Percentiles rank a stretch among this genome's conserved stretches.
phyloP scores from a whole-genome alignment of 1,140 invertebrate species.

The Sitobion miscanthi region DNA sequence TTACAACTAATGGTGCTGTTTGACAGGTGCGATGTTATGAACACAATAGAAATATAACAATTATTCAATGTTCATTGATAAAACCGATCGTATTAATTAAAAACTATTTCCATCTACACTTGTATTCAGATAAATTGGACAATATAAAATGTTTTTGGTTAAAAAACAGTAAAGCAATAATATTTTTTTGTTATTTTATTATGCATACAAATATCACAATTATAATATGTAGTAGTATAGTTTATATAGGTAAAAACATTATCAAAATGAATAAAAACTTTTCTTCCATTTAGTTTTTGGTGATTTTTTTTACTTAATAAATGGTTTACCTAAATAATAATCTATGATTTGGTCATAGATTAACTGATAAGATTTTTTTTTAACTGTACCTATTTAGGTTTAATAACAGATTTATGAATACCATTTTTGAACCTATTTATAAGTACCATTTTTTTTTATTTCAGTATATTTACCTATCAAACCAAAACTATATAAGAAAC shows the following conservation, averaged over 20 bases:
- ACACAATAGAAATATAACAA: constrained; percentile 42
- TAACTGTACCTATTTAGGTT: no score
- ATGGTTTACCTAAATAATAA: neutral
- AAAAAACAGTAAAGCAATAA: neutral
- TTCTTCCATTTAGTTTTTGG: neutral
- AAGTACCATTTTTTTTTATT: no score
- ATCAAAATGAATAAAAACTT: neutral
- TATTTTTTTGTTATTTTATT: neutral
- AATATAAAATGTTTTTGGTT: neutral
- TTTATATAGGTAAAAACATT: neutral
- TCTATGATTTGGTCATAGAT: neutral
- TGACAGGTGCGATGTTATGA: constrained; percentile 14
- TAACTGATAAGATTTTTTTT: no score
- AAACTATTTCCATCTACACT: neutral
- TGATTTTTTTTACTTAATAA: neutral
- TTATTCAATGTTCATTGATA: constrained; percentile 43
- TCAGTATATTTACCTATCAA: no score
- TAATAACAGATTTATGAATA: no score
- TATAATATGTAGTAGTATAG: neutral
- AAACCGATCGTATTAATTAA: constrained; percentile 30
- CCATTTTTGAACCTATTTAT: no score
- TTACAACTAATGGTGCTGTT: constrained; percentile 16
- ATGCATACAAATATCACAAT: neutral
- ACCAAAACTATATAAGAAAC: no score
- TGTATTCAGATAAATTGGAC: neutral